Evolutionary conservation across 2,888 invertebrate species (phyloP), one percentile per base, ranked within the genome.

Genomic region (Iphiclides podalirius): DNA sequence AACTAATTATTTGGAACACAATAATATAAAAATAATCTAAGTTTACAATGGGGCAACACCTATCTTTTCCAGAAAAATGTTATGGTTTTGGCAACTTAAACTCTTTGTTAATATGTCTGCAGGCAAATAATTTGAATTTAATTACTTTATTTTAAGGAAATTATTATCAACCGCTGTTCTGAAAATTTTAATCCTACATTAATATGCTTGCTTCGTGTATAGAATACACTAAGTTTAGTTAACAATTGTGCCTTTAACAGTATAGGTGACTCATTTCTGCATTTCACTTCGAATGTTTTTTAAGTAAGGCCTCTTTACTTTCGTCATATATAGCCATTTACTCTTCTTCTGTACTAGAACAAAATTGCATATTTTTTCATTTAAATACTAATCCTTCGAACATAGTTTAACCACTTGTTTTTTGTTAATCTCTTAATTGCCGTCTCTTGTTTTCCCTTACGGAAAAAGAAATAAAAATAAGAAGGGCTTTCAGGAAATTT

Each of bases 251-350:
- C 53, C 47, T 39, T 47, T 48, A 52, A 58, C 51, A 54, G 34
- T 43, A 52, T 44, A 46, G 49, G 26, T 54, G 53, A 54, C 60
- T 64, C n/a, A 11, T 31, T 6, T 31, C 31, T 11, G 31, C n/a
- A 8, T 31, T n/a, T 31, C 31, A 47, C 4, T 39, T 42, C 46
- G 13, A 8, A 23, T 33, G 6, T 15, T 17, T 9, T 8, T 48
- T 11, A 53, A 11, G 15, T 42, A 53, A 12, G 1, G 45, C 41
- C 40, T 57, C 54, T 37, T 36, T 51, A 39, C 37, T 45, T 9
- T 48, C 52, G 13, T 53, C 54, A 11, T 17, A 41, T 9, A 53
- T 37, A 41, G 50, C 41, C 12, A 47, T 44, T 36, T 56, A 56
- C 26, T 56, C 53, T 4, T n/a, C n/a, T 31, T n/a, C 31, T 31